phyloP scores from a whole-genome alignment of 2,113 vertebrate genomes.

The Podarcis muralis region DNA sequence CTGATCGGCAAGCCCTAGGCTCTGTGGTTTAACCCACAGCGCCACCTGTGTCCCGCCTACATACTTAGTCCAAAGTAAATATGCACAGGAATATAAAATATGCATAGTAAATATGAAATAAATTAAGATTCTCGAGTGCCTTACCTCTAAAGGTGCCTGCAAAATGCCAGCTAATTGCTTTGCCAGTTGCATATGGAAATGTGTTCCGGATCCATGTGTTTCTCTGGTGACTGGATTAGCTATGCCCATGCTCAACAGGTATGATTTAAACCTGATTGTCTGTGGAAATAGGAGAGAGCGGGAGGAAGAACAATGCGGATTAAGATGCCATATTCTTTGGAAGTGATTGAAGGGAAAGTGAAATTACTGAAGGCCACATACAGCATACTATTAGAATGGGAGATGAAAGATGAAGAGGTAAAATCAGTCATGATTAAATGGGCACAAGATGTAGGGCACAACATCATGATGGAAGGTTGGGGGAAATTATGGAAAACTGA shows the following conservation, averaged over 20 bases:
- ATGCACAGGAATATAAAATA: background rate
- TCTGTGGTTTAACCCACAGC: no score
- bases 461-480: no score
- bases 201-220: conserved; percentile 92
- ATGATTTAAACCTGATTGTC: conserved; percentile 97
- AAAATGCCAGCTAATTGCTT: conserved; percentile 93
- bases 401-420: no score
- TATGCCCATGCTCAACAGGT: conserved; percentile 97
- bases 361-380: no score
- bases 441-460: no score
- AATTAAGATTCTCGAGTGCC: background rate
- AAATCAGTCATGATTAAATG: no score
- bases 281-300: conserved; percentile 55
- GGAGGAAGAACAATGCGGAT: background rate
- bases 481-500: no score
- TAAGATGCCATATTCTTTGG: background rate
- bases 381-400: no score
- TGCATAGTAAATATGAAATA: background rate
- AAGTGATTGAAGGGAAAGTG: no score
- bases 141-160: conserved; percentile 90
- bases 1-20: no score
- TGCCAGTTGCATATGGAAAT: conserved; percentile 96
- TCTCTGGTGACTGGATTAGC: conserved; percentile 96
- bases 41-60: no score
- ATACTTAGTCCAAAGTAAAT: background rate